Evolutionary conservation across 2,797 vertebrate species (phyloP).

Genomic region (Fringilla coelebs): DNA sequence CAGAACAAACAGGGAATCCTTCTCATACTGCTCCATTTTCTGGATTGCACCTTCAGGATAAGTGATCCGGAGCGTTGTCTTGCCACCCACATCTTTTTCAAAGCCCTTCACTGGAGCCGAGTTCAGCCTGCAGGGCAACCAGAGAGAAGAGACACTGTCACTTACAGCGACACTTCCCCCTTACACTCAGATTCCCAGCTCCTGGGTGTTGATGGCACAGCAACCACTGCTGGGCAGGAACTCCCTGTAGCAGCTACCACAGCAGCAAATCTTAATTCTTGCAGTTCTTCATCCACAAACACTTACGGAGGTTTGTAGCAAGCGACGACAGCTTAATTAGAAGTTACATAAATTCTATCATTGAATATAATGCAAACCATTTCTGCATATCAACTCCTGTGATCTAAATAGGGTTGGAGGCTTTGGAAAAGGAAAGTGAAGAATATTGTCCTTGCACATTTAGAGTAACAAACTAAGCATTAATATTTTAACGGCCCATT

Average conservation of each 20-base stretch:
- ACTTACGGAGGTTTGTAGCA: not conserved
- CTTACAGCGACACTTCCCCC: too few species aligned
- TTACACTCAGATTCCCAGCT: not conserved
- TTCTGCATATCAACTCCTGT: not conserved
- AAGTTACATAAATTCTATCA: not conserved
- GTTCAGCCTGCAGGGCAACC: conserved; percentile 84
- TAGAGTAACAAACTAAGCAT: not conserved
- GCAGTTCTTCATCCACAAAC: not conserved
- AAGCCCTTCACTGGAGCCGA: conserved; percentile 90
- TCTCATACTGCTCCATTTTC: conserved; percentile 89
- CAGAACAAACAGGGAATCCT: conserved; percentile 92
- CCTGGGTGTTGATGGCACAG: not conserved
- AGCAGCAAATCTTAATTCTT: not conserved
- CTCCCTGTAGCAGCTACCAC: not conserved
- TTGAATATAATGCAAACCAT: not conserved
- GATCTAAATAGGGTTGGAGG: not conserved
- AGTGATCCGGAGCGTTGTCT: conserved; percentile 95
- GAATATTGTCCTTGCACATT: not conserved
- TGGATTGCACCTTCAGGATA: conserved; percentile 98
- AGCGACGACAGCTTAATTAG: not conserved
- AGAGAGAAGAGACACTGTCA: conserved; percentile 36
- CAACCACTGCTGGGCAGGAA: not conserved
- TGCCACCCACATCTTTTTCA: conserved; percentile 91
- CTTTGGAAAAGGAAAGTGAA: not conserved
- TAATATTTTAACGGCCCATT: not conserved